A percentile compares a stretch with the other conserved stretches of the same genome.
These are phyloP conservation scores for Ptyas mucosa DNA, from an alignment of 2,113 vertebrate species.

Conservation along the genomic window DNA sequence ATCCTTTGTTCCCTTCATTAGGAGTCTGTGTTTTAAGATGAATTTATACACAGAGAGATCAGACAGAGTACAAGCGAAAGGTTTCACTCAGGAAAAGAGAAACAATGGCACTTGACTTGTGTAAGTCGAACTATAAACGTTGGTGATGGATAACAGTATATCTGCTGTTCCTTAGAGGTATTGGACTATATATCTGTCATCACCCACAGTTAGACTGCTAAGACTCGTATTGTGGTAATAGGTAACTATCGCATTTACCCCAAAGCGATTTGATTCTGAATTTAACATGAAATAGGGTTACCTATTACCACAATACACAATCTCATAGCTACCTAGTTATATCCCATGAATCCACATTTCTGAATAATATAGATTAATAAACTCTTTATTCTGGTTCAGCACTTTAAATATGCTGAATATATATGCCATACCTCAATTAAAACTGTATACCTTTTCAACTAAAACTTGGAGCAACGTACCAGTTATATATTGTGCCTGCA, in stretches of 20 bases:
- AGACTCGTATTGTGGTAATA: neutral
- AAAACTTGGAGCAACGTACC: neutral
- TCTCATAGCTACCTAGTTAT: neutral
- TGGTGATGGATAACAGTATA: too few species aligned
- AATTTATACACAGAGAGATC: slow-evolving; percentile 27
- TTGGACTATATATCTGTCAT: neutral
- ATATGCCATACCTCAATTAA: neutral
- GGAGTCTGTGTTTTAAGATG: neutral
- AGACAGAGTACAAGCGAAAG: neutral
- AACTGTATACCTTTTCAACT: neutral
- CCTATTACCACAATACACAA: neutral
- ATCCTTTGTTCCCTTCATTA: neutral
- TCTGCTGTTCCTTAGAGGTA: neutral
- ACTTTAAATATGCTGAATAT: neutral
- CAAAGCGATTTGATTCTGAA: neutral
- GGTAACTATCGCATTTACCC: neutral
- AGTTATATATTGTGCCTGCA: neutral
- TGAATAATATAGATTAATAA: neutral
- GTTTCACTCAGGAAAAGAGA: slow-evolving; percentile 19
- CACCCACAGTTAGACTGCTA: neutral
- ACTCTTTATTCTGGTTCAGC: neutral
- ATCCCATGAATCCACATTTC: neutral
- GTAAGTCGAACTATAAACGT: neutral
- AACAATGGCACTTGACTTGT: rapidly evolving
- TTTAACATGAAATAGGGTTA: neutral